Base-by-base conservation (phyloP, 2,113 vertebrate species). In the Rhynchopsitta pachyrhyncha region DNA sequence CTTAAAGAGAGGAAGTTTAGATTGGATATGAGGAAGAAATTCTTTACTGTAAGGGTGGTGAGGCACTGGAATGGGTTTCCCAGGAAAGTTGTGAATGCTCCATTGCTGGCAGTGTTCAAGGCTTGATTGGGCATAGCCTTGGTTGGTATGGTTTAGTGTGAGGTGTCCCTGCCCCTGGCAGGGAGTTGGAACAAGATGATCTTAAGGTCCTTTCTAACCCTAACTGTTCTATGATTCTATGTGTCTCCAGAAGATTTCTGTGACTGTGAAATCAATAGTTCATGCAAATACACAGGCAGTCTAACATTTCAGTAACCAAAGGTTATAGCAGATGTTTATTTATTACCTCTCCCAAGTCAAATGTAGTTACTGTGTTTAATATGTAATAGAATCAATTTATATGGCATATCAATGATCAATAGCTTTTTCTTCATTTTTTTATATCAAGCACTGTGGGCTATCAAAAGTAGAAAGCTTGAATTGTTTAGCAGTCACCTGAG, bases 391-490 rank as follows among this genome's bases (percentile, higher is more conserved):
- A 81, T n/a, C 62, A 88, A 60, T 87, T 82, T 80, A 87, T 49
- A 89, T 24, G 22, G 17, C 17, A 93, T 91, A 77, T 92, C n/a
- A 94, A 31, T 84, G 42, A 95, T 87, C 47, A 92, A 94, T 31
- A 77, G 22, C 5, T 33, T 88, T 91, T 91, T 91, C 62, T 88
- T 94, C 74, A n/a, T 78, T 94, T 90, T 94, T 88, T 52, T 87
- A 47, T 53, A 63, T 70, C 66, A 79, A 49, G 37, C 13, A 60
- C 16, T 31, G 33, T 46, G 84, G 41, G 10, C 81, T 86, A 91
- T 79, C 70, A 85, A 79, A 91, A 91, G 29, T 10, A 85, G 63
- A 89, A 86, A 60, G 17, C 55, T 64, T 92, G 66, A 91, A 81
- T 92, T 91, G 89, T 91, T 94, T 90, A 78, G 64, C 28, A 67